Evolutionary conservation across 2,113 vertebrate species (phyloP).

Genomic region (Arenaria interpres): DNA sequence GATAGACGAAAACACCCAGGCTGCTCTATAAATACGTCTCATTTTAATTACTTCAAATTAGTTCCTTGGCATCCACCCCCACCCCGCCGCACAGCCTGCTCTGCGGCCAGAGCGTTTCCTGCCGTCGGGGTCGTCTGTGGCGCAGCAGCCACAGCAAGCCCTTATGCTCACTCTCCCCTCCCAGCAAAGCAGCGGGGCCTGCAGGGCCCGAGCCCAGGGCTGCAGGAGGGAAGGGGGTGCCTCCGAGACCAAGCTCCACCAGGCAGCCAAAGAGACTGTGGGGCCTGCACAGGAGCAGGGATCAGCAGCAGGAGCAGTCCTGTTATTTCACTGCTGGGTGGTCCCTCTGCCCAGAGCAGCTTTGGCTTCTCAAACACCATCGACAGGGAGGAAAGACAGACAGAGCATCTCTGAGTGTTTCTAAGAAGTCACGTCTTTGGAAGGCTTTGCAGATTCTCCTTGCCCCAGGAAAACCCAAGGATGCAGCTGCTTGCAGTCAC

Average conservation of each 20-base stretch:
- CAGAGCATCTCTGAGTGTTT: neutral
- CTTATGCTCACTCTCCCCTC: neutral
- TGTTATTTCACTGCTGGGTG: neutral
- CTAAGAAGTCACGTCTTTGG: neutral
- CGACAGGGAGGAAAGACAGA: conserved; percentile 24
- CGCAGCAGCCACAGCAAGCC: rapidly evolving
- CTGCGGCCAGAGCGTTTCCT: neutral
- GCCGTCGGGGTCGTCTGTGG: neutral
- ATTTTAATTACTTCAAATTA: conserved; percentile 52
- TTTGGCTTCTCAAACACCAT: neutral
- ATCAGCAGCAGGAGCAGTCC: neutral
- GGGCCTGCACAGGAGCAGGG: neutral
- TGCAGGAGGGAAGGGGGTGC: neutral
- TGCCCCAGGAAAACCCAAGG: neutral
- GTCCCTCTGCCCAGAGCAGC: neutral
- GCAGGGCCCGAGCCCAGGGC: neutral
- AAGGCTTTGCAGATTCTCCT: neutral
- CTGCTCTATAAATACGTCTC: conserved; percentile 51
- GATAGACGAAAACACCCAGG: neutral
- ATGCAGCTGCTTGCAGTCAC: neutral
- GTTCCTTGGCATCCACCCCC: neutral
- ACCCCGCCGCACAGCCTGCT: neutral
- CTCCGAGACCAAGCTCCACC: neutral
- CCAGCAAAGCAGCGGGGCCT: neutral
- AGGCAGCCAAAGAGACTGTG: neutral